phyloP scores from a whole-genome alignment of 2,888 invertebrate species.

The Cantharis flavilabris region DNA sequence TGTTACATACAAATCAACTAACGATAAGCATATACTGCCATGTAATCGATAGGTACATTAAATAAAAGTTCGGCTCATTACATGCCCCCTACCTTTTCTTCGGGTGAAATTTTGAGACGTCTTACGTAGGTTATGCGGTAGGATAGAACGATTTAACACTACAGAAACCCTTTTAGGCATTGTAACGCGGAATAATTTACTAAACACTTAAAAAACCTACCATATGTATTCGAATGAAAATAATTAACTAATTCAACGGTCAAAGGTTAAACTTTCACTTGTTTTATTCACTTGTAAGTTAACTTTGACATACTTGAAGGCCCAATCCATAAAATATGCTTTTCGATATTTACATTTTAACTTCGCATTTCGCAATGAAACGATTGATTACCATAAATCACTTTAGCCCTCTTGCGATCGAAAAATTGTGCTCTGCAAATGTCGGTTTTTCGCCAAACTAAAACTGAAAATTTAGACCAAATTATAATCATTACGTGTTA shows the following conservation, averaged over 20 bases:
- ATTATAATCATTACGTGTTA: background rate
- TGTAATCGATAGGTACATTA: constrained; percentile 2
- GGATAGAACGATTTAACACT: constrained; percentile 22
- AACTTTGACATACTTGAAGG: constrained; percentile 18
- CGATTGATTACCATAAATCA: background rate
- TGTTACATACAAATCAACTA: constrained; percentile 10
- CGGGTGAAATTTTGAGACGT: constrained; percentile 28
- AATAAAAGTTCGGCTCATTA: background rate
- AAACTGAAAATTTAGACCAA: background rate
- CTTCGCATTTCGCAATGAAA: background rate
- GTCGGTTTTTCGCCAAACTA: background rate
- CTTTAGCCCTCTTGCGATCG: background rate
- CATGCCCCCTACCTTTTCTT: constrained; percentile 34
- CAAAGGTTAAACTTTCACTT: constrained; percentile 17
- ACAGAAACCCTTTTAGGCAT: constrained; percentile 30
- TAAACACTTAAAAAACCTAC: constrained; percentile 21
- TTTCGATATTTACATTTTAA: constrained; percentile 2
- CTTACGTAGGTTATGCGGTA: constrained; percentile 27
- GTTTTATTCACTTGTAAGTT: constrained; percentile 1
- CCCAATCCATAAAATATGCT: constrained; percentile 4
- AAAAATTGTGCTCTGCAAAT: background rate
- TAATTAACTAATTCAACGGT: constrained; percentile 3
- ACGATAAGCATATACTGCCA: constrained; percentile 4
- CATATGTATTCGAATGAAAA: constrained; percentile 22
- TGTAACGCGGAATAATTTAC: constrained; percentile 1